A percentile compares a stretch with the other conserved stretches of the same genome.
These are phyloP conservation scores for Cyanistes caeruleus DNA, from an alignment of 2,113 vertebrate genomes.

Conservation along the genomic window DNA sequence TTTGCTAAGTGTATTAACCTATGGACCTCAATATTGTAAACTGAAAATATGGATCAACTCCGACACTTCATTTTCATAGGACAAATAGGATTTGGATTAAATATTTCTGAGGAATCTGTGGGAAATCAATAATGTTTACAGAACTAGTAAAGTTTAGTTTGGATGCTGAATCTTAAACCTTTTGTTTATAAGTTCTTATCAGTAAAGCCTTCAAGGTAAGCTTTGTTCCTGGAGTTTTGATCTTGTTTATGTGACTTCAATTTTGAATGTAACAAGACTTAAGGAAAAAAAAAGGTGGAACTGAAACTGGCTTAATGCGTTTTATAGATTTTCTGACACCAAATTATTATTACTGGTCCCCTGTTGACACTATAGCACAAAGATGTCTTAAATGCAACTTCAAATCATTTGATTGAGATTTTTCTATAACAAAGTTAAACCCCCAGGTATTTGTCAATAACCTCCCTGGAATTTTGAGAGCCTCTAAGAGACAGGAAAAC, in stretches of 20 bases:
- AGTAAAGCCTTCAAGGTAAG: conserved; percentile 47
- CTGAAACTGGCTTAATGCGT: conserved; percentile 59
- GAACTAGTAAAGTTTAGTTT: conserved; percentile 37
- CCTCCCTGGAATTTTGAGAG: not conserved
- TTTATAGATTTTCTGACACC: conserved; percentile 72
- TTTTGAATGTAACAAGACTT: conserved; percentile 36
- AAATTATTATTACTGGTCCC: conserved; percentile 58
- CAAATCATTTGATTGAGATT: conserved; percentile 19
- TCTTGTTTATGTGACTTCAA: conserved; percentile 11
- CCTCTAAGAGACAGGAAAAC: not conserved
- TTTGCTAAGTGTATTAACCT: conserved; percentile 49
- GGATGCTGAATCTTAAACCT: conserved; percentile 42
- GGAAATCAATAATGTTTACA: conserved; percentile 68
- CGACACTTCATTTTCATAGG: conserved; percentile 49
- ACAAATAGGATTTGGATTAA: conserved; percentile 59
- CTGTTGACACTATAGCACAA: not conserved
- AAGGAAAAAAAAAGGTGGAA: not conserved
- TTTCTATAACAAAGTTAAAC: conserved; percentile 17
- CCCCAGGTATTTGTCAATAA: not conserved
- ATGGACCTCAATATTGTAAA: conserved; percentile 26
- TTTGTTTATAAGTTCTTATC: conserved; percentile 48
- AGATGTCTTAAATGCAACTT: conserved; percentile 38
- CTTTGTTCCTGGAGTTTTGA: conserved; percentile 28
- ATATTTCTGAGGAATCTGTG: conserved; percentile 55
- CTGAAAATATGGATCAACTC: conserved; percentile 51